Percentiles rank a stretch among this genome's conserved stretches.
Evolutionary conservation across 30 jellyfish, hydroid and myxozoan species (phyloP).

Genomic region (Clytia hemisphaerica): DNA sequence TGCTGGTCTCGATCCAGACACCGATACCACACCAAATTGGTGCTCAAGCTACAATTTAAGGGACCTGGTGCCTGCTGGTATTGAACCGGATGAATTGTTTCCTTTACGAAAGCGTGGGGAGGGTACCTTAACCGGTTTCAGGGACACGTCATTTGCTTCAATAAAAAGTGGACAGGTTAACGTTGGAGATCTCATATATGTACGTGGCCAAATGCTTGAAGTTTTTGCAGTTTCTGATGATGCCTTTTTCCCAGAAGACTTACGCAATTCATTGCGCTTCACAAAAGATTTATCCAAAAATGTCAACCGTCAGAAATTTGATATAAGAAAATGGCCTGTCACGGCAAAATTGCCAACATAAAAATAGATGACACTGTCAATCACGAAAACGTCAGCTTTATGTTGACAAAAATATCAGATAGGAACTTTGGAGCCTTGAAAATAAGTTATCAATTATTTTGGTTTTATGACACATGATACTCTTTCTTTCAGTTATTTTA

Average conservation of each 20-base stretch:
- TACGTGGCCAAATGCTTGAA: neutral
- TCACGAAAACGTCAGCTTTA: neutral
- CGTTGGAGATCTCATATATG: neutral
- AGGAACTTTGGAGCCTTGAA: neutral
- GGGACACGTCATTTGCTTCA: no score
- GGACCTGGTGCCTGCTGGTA: no score
- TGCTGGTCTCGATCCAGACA: no score
- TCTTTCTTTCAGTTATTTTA: no score
- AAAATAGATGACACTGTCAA: neutral
- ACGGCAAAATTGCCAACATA: neutral
- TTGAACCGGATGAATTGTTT: no score
- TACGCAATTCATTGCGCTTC: neutral
- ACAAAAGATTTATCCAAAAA: neutral
- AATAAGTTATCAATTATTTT: neutral
- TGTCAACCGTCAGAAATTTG: neutral
- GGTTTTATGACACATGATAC: slow-evolving; percentile 16
- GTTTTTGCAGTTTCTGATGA: neutral
- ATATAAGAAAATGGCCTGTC: neutral
- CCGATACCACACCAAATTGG: no score
- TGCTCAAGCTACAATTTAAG: no score
- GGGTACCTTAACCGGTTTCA: no score
- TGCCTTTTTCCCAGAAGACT: neutral
- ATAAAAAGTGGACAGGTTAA: neutral
- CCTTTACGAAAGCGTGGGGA: no score
- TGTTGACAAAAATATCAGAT: neutral